Conservation (phyloP, 1,140 invertebrate genomes). For the Cydia fagiglandana region DNA sequence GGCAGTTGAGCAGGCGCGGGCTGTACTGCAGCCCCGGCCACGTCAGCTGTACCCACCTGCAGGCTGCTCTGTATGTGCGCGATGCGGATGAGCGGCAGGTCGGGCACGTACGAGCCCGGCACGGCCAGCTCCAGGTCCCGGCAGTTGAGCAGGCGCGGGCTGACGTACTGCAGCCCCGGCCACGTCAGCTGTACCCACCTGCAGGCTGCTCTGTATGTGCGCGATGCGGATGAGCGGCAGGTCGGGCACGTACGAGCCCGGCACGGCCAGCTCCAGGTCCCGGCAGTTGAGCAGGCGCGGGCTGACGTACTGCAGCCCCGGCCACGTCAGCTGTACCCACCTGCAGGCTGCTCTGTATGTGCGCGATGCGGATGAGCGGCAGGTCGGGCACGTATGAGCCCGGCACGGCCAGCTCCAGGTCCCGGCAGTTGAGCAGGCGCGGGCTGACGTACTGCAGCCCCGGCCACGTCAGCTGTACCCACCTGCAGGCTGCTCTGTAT, state of each 20-base stretch:
- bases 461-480: constrained; percentile 47
- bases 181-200: constrained; percentile 79
- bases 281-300: constrained; percentile 93
- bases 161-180: not conserved
- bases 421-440: constrained; percentile 91
- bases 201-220: constrained; percentile 89
- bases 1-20: not conserved
- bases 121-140: constrained; percentile 75
- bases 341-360: constrained; percentile 90
- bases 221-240: constrained; percentile 93
- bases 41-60: no score
- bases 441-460: constrained; percentile 96
- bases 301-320: constrained; percentile 93
- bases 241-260: constrained; percentile 96
- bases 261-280: constrained; percentile 96
- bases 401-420: constrained; percentile 96
- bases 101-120: constrained; percentile 89
- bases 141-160: not conserved
- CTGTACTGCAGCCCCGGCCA: constrained; percentile 3
- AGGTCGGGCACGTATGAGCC: constrained; percentile 97
- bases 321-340: constrained; percentile 73
- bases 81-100: not conserved
- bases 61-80: constrained; percentile 87
- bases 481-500: constrained; percentile 84
- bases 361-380: constrained; percentile 91